These are phyloP conservation scores for Danaus chrysippus DNA, from an alignment of 2,888 invertebrate genomes.

Conservation along the genomic window DNA sequence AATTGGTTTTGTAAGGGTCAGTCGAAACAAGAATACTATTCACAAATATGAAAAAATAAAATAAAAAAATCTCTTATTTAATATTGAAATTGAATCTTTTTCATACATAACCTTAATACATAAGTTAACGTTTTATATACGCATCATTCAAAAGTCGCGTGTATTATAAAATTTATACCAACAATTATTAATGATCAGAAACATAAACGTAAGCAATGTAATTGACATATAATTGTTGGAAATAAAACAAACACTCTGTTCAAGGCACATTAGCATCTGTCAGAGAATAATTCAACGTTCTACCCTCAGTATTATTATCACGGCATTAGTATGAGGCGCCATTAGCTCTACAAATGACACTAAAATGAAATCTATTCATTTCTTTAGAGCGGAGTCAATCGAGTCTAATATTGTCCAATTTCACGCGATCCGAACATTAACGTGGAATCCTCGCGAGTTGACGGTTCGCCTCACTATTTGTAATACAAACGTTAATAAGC, in stretches of 20 bases:
- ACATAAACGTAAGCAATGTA: not conserved
- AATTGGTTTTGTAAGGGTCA: slow-evolving; percentile 63
- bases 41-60: slow-evolving; percentile 9
- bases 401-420: slow-evolving; percentile 68
- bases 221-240: slow-evolving; percentile 20
- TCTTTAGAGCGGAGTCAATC: slow-evolving; percentile 74
- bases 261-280: slow-evolving; percentile 50
- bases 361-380: slow-evolving; percentile 79
- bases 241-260: slow-evolving; percentile 32
- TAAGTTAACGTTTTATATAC: no score
- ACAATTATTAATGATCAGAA: no score
- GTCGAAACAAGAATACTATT: slow-evolving; percentile 37
- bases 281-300: slow-evolving; percentile 43
- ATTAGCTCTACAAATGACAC: slow-evolving; percentile 78
- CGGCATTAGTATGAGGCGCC: slow-evolving; percentile 65
- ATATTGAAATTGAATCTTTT: no score
- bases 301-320: slow-evolving; percentile 44
- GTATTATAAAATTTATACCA: no score
- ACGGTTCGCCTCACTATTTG: slow-evolving; percentile 37
- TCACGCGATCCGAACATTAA: slow-evolving; percentile 76
- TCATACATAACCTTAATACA: no score
- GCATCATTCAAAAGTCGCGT: no score
- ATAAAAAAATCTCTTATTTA: no score
- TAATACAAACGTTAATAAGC: slow-evolving; percentile 31
- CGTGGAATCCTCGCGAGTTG: slow-evolving; percentile 40